Evolutionary conservation across 2,113 vertebrate species (phyloP).

Genomic region (Craseonycteris thonglongyai): DNA sequence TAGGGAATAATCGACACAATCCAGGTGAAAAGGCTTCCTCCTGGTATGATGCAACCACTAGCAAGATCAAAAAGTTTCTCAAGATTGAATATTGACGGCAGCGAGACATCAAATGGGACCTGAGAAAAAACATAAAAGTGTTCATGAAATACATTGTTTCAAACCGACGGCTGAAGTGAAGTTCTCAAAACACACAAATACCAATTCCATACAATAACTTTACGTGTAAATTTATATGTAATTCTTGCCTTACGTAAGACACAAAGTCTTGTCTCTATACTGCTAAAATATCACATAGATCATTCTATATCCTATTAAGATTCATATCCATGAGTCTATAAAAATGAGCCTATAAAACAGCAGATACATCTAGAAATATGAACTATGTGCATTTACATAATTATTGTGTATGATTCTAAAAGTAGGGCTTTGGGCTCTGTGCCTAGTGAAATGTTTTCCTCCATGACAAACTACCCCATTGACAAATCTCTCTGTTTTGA

Average conservation of each 20-base stretch:
- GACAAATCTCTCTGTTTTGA: background rate
- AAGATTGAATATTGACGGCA: conserved; percentile 78
- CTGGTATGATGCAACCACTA: conserved; percentile 74
- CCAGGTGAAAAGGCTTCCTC: conserved; percentile 82
- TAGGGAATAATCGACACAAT: conserved; percentile 80
- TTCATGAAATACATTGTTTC: background rate
- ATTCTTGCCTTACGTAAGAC: background rate
- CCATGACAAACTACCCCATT: background rate
- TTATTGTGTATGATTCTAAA: background rate
- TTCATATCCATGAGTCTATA: background rate
- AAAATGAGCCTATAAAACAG: background rate
- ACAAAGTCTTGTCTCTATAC: background rate
- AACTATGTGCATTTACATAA: background rate
- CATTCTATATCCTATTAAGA: background rate
- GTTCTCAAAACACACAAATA: background rate
- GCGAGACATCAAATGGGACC: conserved; percentile 83
- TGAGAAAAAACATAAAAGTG: conserved; percentile 59
- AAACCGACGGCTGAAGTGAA: conserved; percentile 28
- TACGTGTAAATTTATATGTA: background rate
- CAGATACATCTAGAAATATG: background rate
- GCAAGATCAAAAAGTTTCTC: conserved; percentile 86
- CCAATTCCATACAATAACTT: conserved; percentile 14
- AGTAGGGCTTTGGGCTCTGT: background rate
- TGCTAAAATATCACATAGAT: background rate
- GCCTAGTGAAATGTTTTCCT: background rate